A percentile compares a stretch with the other conserved stretches of the same genome.
phyloP scores from a whole-genome alignment of 2,888 invertebrate genomes.

The Drosophila anomalata region DNA sequence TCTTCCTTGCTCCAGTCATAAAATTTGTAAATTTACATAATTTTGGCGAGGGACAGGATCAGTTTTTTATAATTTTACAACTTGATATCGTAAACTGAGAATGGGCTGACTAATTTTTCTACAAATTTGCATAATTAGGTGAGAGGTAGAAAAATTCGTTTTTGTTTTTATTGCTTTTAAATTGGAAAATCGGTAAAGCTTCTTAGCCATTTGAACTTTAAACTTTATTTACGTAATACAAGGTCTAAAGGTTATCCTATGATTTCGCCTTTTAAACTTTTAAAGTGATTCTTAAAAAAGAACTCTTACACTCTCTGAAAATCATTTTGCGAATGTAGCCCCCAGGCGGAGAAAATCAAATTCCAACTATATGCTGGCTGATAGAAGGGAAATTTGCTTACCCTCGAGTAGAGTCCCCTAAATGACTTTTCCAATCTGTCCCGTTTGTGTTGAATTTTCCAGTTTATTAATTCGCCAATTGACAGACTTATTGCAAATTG shows the following conservation, averaged over 20 bases:
- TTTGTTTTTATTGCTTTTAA: conserved; percentile 19
- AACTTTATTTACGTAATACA: neutral
- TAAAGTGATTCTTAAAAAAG: too few species aligned
- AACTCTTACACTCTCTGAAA: too few species aligned
- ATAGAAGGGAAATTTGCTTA: conserved; percentile 27
- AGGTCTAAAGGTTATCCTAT: neutral
- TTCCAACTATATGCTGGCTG: conserved; percentile 27
- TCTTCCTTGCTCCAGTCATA: conserved; percentile 25
- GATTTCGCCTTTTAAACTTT: neutral
- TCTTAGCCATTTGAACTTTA: conserved; percentile 1
- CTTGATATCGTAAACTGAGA: conserved; percentile 39
- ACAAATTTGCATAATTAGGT: conserved; percentile 44
- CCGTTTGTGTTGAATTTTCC: conserved; percentile 75
- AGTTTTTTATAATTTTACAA: conserved; percentile 33
- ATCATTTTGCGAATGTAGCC: neutral
- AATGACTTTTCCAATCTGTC: conserved; percentile 58
- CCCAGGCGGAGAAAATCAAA: conserved; percentile 15
- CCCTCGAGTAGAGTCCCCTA: conserved; percentile 29
- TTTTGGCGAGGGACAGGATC: conserved; percentile 34
- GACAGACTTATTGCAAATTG: conserved; percentile 81
- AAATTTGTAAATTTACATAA: conserved; percentile 46
- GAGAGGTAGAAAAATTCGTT: neutral
- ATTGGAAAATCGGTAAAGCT: conserved; percentile 14
- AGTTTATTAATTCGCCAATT: conserved; percentile 81
- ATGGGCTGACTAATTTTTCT: conserved; percentile 38